Conservation (phyloP, 2,888 invertebrate species). For the Ligdia adustata region DNA sequence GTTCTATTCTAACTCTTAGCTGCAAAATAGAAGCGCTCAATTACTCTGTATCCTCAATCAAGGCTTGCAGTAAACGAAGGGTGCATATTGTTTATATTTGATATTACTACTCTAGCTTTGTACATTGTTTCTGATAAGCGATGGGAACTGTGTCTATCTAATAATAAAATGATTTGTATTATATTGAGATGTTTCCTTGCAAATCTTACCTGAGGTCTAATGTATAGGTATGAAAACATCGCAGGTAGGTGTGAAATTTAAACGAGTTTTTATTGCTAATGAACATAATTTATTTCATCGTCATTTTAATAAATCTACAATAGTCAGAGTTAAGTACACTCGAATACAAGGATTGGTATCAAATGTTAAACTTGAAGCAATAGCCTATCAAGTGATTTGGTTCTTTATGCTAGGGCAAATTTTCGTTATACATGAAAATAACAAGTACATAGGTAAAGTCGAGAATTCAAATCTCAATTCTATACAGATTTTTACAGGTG, state of each 20-base stretch:
- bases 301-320: conserved; percentile 80
- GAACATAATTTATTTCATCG: conserved; percentile 76
- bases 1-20: conserved; percentile 75
- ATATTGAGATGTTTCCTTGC: conserved; percentile 67
- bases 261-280: conserved; percentile 64
- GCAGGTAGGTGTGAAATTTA: conserved; percentile 38
- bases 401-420: conserved; percentile 71
- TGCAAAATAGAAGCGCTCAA: conserved; percentile 83
- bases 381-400: conserved; percentile 76
- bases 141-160: conserved; percentile 89
- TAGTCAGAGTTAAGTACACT: conserved; percentile 82
- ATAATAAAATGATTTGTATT: conserved; percentile 89
- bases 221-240: background rate
- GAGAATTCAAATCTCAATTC: conserved; percentile 18
- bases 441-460: conserved; percentile 7
- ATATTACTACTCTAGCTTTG: conserved; percentile 87
- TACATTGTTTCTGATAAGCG: conserved; percentile 89
- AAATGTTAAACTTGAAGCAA: conserved; percentile 80
- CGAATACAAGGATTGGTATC: conserved; percentile 83
- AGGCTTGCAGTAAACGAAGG: conserved; percentile 84
- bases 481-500: conserved; percentile 28
- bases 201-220: conserved; percentile 9
- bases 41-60: conserved; percentile 79
- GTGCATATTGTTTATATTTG: conserved; percentile 85
- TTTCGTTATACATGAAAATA: conserved; percentile 46